Conservation (phyloP, 2,888 invertebrate species). For the Rapana venosa region DNA sequence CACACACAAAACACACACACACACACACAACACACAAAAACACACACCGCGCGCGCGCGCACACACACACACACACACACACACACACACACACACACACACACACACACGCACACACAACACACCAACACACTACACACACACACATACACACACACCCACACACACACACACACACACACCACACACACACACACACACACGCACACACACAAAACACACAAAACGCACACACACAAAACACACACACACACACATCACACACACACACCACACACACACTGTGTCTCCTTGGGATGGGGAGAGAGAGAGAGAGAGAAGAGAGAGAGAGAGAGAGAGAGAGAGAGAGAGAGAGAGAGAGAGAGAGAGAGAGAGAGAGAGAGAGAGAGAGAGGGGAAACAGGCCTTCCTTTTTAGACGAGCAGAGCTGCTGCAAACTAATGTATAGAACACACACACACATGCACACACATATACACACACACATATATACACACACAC, state of each 20-base stretch:
- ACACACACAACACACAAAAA: too few species aligned
- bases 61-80: too few species aligned
- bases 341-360: not conserved
- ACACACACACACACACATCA: not conserved
- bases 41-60: too few species aligned
- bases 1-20: too few species aligned
- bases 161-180: not conserved
- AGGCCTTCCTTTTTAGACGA: too few species aligned
- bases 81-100: too few species aligned
- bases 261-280: too few species aligned
- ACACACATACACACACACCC: not conserved
- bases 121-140: not conserved
- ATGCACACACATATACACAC: too few species aligned
- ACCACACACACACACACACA: constrained; percentile 1
- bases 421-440: too few species aligned
- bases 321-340: not conserved
- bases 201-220: not conserved
- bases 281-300: too few species aligned
- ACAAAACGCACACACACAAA: not conserved
- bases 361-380: not conserved
- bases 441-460: too few species aligned
- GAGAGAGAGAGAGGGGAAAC: not conserved
- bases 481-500: too few species aligned
- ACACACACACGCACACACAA: not conserved
- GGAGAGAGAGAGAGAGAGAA: not conserved